A percentile compares a stretch with the other conserved stretches of the same genome.
These are phyloP conservation scores for Ranitomeya imitator DNA, from an alignment of 2,113 vertebrate species.

Conservation along the genomic window DNA sequence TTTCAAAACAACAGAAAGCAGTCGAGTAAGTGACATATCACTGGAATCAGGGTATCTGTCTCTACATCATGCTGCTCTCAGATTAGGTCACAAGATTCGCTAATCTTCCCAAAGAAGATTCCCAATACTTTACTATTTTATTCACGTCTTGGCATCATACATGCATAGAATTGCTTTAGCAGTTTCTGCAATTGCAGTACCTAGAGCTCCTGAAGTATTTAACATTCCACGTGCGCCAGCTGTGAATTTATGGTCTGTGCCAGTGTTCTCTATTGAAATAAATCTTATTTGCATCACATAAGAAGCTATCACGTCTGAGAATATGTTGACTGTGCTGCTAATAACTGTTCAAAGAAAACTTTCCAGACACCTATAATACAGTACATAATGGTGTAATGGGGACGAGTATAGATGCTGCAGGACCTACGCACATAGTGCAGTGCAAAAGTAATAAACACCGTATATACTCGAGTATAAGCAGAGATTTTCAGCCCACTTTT, in stretches of 20 bases:
- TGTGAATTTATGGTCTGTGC: constrained; percentile 6
- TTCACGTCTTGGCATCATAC: not conserved
- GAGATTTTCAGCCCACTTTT: no score
- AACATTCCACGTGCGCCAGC: not conserved
- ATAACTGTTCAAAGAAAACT: not conserved
- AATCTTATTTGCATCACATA: not conserved
- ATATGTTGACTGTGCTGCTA: not conserved
- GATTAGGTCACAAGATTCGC: no score
- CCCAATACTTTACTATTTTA: not conserved
- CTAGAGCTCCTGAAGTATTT: constrained; percentile 26
- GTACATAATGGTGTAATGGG: not conserved
- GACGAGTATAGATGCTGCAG: no score
- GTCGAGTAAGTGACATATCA: no score
- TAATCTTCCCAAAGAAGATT: no score
- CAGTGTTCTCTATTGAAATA: not conserved
- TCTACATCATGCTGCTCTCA: no score
- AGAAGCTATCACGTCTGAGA: not conserved
- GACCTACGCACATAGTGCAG: no score
- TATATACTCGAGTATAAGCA: no score
- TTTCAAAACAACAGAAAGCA: no score
- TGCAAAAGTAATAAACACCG: no score
- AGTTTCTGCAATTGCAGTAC: not conserved
- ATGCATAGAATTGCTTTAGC: not conserved
- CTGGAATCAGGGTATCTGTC: no score
- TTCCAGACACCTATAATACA: not conserved